phyloP scores from a whole-genome alignment of 64 coral and sea anemone species.

The Porites australiensis region DNA sequence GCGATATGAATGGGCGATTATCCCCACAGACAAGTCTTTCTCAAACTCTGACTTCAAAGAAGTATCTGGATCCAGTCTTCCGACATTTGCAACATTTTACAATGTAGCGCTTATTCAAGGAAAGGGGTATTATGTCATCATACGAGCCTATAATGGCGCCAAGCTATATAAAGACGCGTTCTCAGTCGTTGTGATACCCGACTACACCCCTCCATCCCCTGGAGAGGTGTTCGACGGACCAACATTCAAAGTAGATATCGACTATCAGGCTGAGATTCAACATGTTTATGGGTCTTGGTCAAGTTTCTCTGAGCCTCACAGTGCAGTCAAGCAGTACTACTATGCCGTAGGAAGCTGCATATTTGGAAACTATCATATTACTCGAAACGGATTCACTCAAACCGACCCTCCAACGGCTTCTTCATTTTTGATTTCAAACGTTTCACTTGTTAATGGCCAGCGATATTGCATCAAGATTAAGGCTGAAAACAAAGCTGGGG shows the following conservation, averaged over 20 bases:
- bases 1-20: constrained; percentile 63
- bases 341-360: constrained; percentile 77
- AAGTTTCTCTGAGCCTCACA: constrained; percentile 66
- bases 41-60: constrained; percentile 10
- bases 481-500: constrained; percentile 61
- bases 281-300: constrained; percentile 66
- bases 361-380: constrained; percentile 69
- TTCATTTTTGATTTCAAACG: constrained; percentile 47
- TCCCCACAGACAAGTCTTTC: background rate
- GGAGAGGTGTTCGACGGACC: constrained; percentile 71
- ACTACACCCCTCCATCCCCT: constrained; percentile 60
- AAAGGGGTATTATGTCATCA: constrained; percentile 42
- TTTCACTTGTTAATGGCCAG: constrained; percentile 69
- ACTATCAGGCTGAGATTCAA: constrained; percentile 59
- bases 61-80: constrained; percentile 36
- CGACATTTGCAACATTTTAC: constrained; percentile 25
- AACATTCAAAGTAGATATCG: constrained; percentile 4
- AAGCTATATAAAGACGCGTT: constrained; percentile 59
- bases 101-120: constrained; percentile 61
- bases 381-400: constrained; percentile 53
- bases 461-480: constrained; percentile 73
- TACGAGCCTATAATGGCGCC: constrained; percentile 73
- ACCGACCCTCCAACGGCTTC: constrained; percentile 46
- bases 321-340: constrained; percentile 72
- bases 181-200: constrained; percentile 74